Evolutionary conservation across 2,888 invertebrate species (phyloP), one percentile per base, ranked within the genome.

Genomic region (Melangyna quadrimaculata): DNA sequence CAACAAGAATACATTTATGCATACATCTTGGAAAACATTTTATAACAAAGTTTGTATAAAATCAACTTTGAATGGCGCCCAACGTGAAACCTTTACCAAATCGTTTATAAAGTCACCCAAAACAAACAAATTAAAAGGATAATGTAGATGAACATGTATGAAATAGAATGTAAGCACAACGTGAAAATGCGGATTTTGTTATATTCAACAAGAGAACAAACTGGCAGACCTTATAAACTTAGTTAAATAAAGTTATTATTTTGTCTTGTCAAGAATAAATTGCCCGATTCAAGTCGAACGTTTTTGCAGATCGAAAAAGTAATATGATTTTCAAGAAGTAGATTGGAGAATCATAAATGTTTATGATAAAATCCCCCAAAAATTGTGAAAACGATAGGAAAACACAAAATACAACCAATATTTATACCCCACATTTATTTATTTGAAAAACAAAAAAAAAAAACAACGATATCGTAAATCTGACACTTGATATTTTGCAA

Each of bases 401-500:
- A 27, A 57, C 14, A 59, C 24, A 59, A 29, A 12, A 69, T n/a
- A n/a, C n/a, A n/a, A n/a, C n/a, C n/a, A 69, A 75, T 37, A 35
- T 59, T 22, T 59, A 57, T 17, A 19, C 57, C 22, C 55, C 32
- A 12, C n/a, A 12, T 27, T n/a, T 17, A 32, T 45, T 45, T 65
- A 45, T 63, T 19, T 8, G 4, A 17, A 29, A 45, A 17, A 29
- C 8, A 32, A 61, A 61, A 70, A 4, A 5, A 1, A 22, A 59
- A 40, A 24, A 35, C 51, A 55, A 24, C 10, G 12, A 17, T 51
- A 73, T 67, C 72, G 19, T 43, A 79, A 71, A 84, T 75, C 78
- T 75, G 74, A 84, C 59, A 71, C 45, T 67, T 84, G 75, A 84
- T 70, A 74, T 83, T 78, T 78, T 17, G 9, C 22, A 61, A 61